Evolutionary conservation across 2,888 invertebrate species (phyloP).

Genomic region (Hydrotaea diabolus): DNA sequence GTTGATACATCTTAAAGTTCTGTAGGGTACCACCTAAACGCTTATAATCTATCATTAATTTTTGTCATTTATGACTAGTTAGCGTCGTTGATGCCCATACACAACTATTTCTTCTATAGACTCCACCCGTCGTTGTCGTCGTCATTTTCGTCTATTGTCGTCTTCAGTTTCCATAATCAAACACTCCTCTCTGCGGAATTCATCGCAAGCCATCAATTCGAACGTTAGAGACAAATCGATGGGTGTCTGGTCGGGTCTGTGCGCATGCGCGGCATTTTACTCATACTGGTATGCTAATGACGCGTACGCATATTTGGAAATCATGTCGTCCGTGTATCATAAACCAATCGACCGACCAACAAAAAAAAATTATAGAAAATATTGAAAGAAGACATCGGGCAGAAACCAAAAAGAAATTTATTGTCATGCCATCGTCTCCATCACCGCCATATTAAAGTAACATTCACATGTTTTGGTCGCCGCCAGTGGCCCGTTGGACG

Average conservation of each 20-base stretch:
- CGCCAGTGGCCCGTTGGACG: slow-evolving; percentile 20
- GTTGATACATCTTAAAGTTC: not conserved
- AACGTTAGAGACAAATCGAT: slow-evolving; percentile 13
- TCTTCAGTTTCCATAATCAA: not conserved
- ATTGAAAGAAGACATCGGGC: slow-evolving; percentile 45
- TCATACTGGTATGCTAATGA: slow-evolving; percentile 58
- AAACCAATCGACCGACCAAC: slow-evolving; percentile 37
- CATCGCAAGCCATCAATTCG: slow-evolving; percentile 11
- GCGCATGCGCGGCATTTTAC: slow-evolving; percentile 15
- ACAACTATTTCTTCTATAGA: slow-evolving; percentile 10
- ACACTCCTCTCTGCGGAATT: slow-evolving; percentile 10
- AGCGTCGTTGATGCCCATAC: not conserved
- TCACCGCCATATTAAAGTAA: slow-evolving; percentile 55
- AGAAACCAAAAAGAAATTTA: slow-evolving; percentile 62
- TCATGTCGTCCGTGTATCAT: slow-evolving; percentile 55
- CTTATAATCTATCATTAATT: not conserved
- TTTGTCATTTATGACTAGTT: not conserved
- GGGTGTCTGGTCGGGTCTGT: not conserved
- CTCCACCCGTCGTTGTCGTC: not conserved
- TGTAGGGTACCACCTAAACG: not conserved
- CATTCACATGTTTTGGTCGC: slow-evolving; percentile 29
- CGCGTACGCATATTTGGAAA: slow-evolving; percentile 65
- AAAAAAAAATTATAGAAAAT: slow-evolving; percentile 40
- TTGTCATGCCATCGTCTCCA: slow-evolving; percentile 53
- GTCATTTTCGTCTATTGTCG: not conserved